phyloP scores from a whole-genome alignment of 2,113 vertebrate genomes.

The Aythya baeri region DNA sequence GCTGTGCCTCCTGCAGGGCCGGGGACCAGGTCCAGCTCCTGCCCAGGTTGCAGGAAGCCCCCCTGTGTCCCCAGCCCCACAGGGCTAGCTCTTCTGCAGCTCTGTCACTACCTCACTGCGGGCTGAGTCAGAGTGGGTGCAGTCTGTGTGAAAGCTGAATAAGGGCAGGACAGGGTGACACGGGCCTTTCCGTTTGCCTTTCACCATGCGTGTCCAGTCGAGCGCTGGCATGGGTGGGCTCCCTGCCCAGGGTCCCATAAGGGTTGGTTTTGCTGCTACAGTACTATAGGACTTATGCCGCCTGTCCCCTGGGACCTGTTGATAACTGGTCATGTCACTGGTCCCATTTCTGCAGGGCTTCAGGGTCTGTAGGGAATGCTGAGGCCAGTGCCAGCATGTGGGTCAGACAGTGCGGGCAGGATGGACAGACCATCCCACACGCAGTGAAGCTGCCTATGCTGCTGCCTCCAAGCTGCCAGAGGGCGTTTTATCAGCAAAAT shows the following conservation, averaged over 20 bases:
- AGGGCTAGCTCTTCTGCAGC: fast-evolving
- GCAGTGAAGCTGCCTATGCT: fast-evolving
- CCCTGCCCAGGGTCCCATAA: fast-evolving
- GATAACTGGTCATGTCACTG: not conserved
- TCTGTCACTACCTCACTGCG: not conserved
- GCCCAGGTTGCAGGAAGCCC: not conserved
- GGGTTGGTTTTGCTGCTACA: not conserved
- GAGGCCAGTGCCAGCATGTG: not conserved
- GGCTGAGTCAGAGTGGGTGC: not conserved
- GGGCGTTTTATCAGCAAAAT: not conserved
- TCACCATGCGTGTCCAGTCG: fast-evolving
- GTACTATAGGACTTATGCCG: too few species aligned
- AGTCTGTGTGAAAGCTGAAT: not conserved
- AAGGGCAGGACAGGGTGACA: not conserved
- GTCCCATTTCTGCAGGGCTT: not conserved
- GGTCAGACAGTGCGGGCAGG: not conserved
- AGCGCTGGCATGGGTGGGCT: fast-evolving
- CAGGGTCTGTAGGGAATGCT: not conserved
- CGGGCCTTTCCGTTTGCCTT: fast-evolving
- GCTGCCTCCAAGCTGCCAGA: fast-evolving
- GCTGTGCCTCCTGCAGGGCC: not conserved
- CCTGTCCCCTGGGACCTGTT: fast-evolving
- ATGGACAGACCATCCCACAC: fast-evolving
- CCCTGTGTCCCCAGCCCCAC: not conserved
- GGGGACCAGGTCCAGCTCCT: not conserved